Conservation (phyloP, 2,113 vertebrate genomes). For the Balaenoptera acutorostrata region DNA sequence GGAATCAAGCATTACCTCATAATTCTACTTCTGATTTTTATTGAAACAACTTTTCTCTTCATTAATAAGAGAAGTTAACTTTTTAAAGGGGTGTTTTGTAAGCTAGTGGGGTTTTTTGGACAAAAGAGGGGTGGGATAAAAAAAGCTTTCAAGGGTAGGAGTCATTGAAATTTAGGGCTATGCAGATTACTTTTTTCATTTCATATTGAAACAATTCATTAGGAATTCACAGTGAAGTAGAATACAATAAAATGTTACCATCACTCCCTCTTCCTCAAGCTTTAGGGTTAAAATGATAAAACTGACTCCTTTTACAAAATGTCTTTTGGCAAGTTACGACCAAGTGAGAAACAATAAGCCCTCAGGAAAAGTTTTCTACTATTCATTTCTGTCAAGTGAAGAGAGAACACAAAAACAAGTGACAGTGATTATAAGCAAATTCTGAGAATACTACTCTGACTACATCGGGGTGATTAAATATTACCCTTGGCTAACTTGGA, state of each 20-base stretch:
- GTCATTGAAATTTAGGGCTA: not conserved
- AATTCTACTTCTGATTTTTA: not conserved
- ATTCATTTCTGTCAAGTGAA: not conserved
- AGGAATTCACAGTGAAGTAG: not conserved
- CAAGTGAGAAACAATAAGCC: not conserved
- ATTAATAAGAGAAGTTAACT: not conserved
- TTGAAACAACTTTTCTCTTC: not conserved
- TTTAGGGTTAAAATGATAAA: not conserved
- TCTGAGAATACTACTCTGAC: not conserved
- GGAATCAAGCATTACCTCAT: not conserved
- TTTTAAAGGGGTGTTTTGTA: not conserved
- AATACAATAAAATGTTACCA: not conserved
- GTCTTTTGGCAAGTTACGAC: not conserved
- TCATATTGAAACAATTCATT: not conserved
- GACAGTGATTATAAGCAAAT: not conserved
- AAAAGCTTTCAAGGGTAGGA: not conserved
- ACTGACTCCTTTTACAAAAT: not conserved
- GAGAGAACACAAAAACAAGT: not conserved
- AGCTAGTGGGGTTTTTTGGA: not conserved
- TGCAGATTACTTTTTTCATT: not conserved
- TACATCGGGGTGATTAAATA: not conserved
- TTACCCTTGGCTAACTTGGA: not conserved
- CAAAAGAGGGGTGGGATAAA: not conserved
- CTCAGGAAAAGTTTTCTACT: not conserved
- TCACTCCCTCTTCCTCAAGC: not conserved